These are phyloP conservation scores for Dendrolimus kikuchii DNA, from an alignment of 1,140 invertebrate species.

Conservation along the genomic window DNA sequence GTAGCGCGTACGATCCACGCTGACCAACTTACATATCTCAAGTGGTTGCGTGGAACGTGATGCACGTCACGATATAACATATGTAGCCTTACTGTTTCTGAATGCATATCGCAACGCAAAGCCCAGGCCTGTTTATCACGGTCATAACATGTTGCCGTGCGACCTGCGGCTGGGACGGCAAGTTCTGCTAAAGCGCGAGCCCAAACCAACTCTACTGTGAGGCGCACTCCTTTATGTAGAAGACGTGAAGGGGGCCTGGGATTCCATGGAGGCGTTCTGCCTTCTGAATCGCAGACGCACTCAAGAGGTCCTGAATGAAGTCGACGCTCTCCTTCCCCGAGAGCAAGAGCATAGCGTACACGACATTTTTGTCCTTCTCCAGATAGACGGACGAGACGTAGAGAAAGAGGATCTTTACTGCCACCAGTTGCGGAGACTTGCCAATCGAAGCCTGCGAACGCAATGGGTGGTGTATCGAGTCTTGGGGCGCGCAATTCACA, in stretches of 20 bases:
- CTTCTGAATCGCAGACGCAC: conserved; percentile 83
- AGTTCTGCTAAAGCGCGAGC: conserved; percentile 84
- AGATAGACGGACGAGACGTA: conserved; percentile 83
- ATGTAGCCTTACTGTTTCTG: conserved; percentile 83
- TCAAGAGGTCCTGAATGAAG: conserved; percentile 86
- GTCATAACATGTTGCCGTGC: conserved; percentile 85
- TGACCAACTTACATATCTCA: conserved; percentile 87
- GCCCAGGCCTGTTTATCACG: conserved; percentile 88
- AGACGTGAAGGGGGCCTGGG: conserved; percentile 71
- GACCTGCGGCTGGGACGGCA: conserved; percentile 82
- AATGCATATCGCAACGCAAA: conserved; percentile 85
- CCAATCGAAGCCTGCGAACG: conserved; percentile 85
- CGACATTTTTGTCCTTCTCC: conserved; percentile 88
- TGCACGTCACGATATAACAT: conserved; percentile 90
- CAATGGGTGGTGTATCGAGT: conserved; percentile 59
- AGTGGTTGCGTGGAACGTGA: conserved; percentile 88
- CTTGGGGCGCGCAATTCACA: conserved; percentile 78
- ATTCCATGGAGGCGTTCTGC: conserved; percentile 82
- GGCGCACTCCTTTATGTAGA: conserved; percentile 45
- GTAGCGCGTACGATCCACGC: conserved; percentile 79
- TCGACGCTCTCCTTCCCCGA: conserved; percentile 82
- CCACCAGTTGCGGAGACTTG: conserved; percentile 82
- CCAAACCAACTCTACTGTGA: conserved; percentile 54
- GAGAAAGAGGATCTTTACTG: conserved; percentile 72
- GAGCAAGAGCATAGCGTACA: conserved; percentile 80